These are phyloP conservation scores for Chrysolophus pictus DNA, from an alignment of 2,797 vertebrate genomes.

Conservation along the genomic window DNA sequence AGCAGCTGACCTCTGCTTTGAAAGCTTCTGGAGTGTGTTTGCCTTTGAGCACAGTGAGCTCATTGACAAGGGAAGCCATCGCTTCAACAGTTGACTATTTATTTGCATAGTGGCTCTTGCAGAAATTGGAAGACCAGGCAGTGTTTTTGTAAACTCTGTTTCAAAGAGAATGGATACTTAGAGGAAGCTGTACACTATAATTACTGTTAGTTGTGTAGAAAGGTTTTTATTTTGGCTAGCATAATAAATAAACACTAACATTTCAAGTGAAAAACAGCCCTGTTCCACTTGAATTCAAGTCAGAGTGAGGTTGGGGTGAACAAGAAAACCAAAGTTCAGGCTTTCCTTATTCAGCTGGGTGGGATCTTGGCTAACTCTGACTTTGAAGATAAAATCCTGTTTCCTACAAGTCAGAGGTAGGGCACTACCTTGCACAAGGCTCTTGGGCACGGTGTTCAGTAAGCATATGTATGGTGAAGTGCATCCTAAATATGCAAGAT, in stretches of 20 bases:
- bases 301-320: background rate
- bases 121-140: background rate
- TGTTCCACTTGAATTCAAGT: background rate
- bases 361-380: background rate
- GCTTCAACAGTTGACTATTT: constrained; percentile 32
- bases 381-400: background rate
- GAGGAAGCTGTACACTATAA: background rate
- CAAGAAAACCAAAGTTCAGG: background rate
- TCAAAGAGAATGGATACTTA: background rate
- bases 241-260: background rate
- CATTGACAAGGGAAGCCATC: constrained; percentile 5
- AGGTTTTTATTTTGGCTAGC: background rate
- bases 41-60: background rate
- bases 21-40: constrained; percentile 21
- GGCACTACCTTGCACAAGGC: background rate
- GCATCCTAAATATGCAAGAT: background rate
- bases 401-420: background rate
- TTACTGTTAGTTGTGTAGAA: background rate
- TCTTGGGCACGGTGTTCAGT: background rate
- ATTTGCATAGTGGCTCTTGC: constrained; percentile 4
- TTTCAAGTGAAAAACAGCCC: background rate
- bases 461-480: background rate
- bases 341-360: background rate
- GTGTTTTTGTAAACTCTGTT: background rate
- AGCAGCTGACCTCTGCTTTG: background rate